Percentiles rank a stretch among this genome's conserved stretches.
phyloP scores from a whole-genome alignment of 2,797 vertebrate genomes.

The Decapterus maruadsi region DNA sequence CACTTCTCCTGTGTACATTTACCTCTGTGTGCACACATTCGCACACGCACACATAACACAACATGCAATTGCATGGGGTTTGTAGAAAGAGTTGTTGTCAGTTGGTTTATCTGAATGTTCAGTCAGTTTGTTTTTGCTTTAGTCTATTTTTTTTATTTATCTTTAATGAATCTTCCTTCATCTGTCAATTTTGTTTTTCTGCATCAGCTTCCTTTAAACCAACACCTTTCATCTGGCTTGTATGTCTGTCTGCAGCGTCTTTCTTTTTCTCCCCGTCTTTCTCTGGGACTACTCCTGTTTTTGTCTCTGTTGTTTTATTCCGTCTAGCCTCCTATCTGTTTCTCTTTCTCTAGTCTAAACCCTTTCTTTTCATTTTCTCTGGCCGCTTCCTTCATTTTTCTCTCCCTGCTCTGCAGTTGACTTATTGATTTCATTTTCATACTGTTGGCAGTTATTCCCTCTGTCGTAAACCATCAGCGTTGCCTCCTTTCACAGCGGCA shows the following conservation, averaged over 20 bases:
- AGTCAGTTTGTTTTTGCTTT: slow-evolving; percentile 46
- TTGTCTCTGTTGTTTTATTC: slow-evolving; percentile 56
- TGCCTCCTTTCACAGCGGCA: slow-evolving; percentile 77
- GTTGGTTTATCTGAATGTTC: slow-evolving; percentile 38
- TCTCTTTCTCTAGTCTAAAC: slow-evolving; percentile 43
- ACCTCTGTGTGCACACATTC: neutral
- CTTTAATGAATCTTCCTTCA: slow-evolving; percentile 62
- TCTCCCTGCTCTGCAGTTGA: slow-evolving; percentile 54
- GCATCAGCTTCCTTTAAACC: slow-evolving; percentile 51
- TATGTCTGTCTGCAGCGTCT: slow-evolving; percentile 42
- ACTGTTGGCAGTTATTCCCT: slow-evolving; percentile 72
- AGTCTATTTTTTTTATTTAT: slow-evolving; percentile 30
- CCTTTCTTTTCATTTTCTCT: slow-evolving; percentile 30
- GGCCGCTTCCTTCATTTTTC: slow-evolving; percentile 46
- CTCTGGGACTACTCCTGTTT: slow-evolving; percentile 37
- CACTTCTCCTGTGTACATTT: neutral
- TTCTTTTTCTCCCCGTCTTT: slow-evolving; percentile 2
- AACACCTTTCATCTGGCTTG: slow-evolving; percentile 63
- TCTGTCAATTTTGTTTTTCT: slow-evolving; percentile 62
- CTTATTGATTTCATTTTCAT: slow-evolving; percentile 85
- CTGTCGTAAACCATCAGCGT: slow-evolving; percentile 76
- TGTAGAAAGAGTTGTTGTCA: slow-evolving; percentile 32
- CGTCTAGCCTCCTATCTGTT: slow-evolving; percentile 45
- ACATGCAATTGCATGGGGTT: neutral
- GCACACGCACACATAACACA: neutral